Evolutionary conservation across 2,888 invertebrate species (phyloP).

Genomic region (Parnassius apollo): DNA sequence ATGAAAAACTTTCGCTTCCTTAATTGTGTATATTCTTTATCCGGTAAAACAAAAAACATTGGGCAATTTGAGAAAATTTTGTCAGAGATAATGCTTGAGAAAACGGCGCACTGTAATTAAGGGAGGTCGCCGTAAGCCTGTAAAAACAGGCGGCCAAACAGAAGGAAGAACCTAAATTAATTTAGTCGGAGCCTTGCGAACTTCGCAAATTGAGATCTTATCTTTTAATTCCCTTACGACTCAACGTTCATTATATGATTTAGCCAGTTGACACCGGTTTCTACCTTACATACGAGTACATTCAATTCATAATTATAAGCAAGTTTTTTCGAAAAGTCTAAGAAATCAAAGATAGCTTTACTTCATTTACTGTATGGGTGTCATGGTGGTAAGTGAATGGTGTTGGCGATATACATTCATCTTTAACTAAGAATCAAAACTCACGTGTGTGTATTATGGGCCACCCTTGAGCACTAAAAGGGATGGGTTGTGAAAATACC

Average conservation of each 20-base stretch:
- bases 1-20: neutral
- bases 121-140: conserved; percentile 40
- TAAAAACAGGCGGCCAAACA: conserved; percentile 40
- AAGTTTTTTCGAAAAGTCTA: too few relatives aligned
- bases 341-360: too few relatives aligned
- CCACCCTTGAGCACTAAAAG: too few relatives aligned
- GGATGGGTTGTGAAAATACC: too few relatives aligned
- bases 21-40: conserved; percentile 11
- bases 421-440: too few relatives aligned
- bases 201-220: conserved; percentile 70
- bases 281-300: too few relatives aligned
- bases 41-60: conserved; percentile 15
- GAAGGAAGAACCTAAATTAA: conserved; percentile 53
- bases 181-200: conserved; percentile 47
- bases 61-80: conserved; percentile 30
- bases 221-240: conserved; percentile 59
- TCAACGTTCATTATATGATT: conserved; percentile 25
- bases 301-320: too few relatives aligned
- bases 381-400: too few relatives aligned
- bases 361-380: too few relatives aligned
- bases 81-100: conserved; percentile 38
- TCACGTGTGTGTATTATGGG: too few relatives aligned
- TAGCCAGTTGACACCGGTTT: conserved; percentile 11
- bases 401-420: too few relatives aligned
- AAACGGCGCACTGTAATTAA: conserved; percentile 43